These are phyloP conservation scores for Pterostichus niger DNA, from an alignment of 2,888 invertebrate species.

Conservation along the genomic window DNA sequence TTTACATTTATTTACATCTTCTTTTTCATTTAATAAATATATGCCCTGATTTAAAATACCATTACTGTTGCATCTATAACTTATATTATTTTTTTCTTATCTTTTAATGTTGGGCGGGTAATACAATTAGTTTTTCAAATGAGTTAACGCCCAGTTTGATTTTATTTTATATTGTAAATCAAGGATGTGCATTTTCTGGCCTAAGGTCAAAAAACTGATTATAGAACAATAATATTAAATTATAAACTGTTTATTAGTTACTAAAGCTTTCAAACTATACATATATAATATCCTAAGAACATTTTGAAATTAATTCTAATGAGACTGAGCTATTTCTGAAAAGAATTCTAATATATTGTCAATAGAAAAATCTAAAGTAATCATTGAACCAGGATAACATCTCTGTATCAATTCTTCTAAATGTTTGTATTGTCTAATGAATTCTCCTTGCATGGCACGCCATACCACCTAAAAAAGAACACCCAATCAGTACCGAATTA, in stretches of 20 bases:
- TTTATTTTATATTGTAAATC: background rate
- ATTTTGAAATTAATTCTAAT: slow-evolving; percentile 79
- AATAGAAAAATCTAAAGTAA: slow-evolving; percentile 95
- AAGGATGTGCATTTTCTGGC: background rate
- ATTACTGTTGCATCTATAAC: background rate
- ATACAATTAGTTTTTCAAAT: background rate
- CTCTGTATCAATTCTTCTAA: slow-evolving; percentile 95
- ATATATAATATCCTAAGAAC: background rate
- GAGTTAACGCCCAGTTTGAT: background rate
- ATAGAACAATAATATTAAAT: too few species aligned
- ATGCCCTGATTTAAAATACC: too few species aligned
- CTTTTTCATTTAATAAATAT: background rate
- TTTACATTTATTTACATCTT: background rate
- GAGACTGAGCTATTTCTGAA: slow-evolving; percentile 98
- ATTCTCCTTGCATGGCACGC: slow-evolving; percentile 99
- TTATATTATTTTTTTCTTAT: background rate
- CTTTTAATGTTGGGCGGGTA: background rate
- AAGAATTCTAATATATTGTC: slow-evolving; percentile 97
- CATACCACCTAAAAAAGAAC: slow-evolving; percentile 90
- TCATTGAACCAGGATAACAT: slow-evolving; percentile 97
- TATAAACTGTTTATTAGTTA: too few species aligned
- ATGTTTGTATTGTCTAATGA: slow-evolving; percentile 96
- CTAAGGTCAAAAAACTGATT: too few species aligned
- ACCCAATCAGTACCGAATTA: slow-evolving; percentile 57
- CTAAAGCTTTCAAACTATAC: too few species aligned